These are phyloP conservation scores for Drosophila gaucha DNA, from an alignment of 2,888 invertebrate species.

Conservation along the genomic window DNA sequence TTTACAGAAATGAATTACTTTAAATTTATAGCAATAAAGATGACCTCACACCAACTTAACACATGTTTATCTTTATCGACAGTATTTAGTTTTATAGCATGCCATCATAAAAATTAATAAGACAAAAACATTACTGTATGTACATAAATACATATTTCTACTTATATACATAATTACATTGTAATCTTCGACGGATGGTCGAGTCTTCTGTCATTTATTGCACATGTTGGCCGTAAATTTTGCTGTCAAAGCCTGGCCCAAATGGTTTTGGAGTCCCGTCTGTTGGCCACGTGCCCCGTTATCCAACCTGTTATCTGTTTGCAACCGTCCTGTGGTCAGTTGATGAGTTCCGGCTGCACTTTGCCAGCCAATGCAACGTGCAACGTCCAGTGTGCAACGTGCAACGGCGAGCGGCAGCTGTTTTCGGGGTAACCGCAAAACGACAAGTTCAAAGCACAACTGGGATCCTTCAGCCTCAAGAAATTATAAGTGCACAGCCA, in stretches of 20 bases:
- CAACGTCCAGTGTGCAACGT: constrained; percentile 17
- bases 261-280: constrained; percentile 4
- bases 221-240: constrained; percentile 58
- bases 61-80: neutral
- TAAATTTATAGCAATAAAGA: too few relatives aligned
- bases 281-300: constrained; percentile 29
- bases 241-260: constrained; percentile 33
- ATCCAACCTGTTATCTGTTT: constrained; percentile 33
- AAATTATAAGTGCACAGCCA: constrained; percentile 31
- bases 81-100: neutral
- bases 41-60: too few relatives aligned
- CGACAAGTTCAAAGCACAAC: constrained; percentile 17
- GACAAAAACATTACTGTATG: too few relatives aligned
- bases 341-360: constrained; percentile 28
- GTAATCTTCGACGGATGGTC: constrained; percentile 15
- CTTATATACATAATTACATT: constrained; percentile 37
- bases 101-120: constrained; percentile 10
- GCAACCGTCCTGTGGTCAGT: constrained; percentile 12
- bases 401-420: constrained; percentile 47
- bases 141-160: constrained; percentile 3
- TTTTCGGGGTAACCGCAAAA: constrained; percentile 45
- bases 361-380: constrained; percentile 12
- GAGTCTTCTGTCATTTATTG: constrained; percentile 45
- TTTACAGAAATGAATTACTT: too few relatives aligned
- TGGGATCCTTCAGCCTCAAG: constrained; percentile 38